Conservation (phyloP, 1,140 invertebrate species). For the Nasonia giraulti region DNA sequence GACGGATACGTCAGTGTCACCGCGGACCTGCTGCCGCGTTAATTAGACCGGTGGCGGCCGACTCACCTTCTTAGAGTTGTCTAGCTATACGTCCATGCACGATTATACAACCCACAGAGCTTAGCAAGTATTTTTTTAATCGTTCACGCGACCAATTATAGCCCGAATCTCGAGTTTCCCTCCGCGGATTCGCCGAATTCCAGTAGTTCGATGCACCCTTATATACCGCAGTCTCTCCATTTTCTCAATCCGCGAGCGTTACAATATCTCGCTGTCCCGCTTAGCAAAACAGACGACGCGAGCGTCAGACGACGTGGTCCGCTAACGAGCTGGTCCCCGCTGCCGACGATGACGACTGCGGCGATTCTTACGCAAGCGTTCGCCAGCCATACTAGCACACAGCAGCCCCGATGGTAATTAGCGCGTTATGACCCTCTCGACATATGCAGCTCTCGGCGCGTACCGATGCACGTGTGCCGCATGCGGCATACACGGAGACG, state of each 20-base stretch:
- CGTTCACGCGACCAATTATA: neutral
- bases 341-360: neutral
- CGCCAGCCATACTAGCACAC: neutral
- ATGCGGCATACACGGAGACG: neutral
- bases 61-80: conserved; percentile 47
- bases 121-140: neutral
- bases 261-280: conserved; percentile 60
- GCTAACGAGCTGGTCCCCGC: neutral
- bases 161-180: neutral
- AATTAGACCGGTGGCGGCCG: conserved; percentile 63
- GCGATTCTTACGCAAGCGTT: neutral
- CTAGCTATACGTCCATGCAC: neutral
- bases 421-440: conserved; percentile 64
- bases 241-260: neutral
- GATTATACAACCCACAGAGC: neutral
- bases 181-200: neutral
- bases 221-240: neutral
- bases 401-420: conserved; percentile 66
- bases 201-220: neutral
- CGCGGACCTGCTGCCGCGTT: conserved; percentile 63
- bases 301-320: neutral
- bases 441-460: conserved; percentile 56
- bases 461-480: conserved; percentile 19
- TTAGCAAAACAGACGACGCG: conserved; percentile 12
- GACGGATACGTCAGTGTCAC: conserved; percentile 68